Evolutionary conservation across 2,888 invertebrate genomes (phyloP), one percentile per base, ranked within the genome.

Genomic region (Mermis nigrescens): DNA sequence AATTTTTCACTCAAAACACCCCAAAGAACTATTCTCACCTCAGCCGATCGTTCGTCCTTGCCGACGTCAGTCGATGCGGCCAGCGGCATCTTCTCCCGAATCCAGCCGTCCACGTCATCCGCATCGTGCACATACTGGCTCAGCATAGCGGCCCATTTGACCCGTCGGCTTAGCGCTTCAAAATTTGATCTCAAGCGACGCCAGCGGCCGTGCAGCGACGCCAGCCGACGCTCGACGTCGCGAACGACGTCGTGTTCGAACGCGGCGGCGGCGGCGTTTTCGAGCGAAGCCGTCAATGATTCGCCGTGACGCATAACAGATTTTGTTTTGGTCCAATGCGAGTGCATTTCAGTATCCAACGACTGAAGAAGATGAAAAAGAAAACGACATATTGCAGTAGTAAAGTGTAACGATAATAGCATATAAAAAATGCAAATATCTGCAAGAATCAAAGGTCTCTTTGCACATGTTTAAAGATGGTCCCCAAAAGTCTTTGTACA

Each of bases 41-140:
- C 68, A 19, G 71, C 67, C 7, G 66, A 63, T 31, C 61, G 61
- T 58, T 67, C 66, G 58, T 71, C 71, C 48, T 82, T 82, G 1
- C 95, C 95, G 70, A 84, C 85, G 77, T 98, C 95, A 57, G 81
- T 81, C 0, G 88, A 87, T 15, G 83, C 81, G 19, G 91, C 86
- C 46, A 98, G 79, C 0, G 91, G 85, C 75, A 88, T 84, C 76
- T 90, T 91, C 74, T 95, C 95, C 66, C 87, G 86, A 77, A 94
- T 82, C 91, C 92, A 95, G 0, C 91, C 91, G 68, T 95, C 94
- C 0, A 90, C 86, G 71, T 95, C 95, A 76, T 95, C 92, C 0
- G 92, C 91, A 75, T 95, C 95, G 63, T 66, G 55, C 27, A 72
- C 68, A 64, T 72, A 71, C 79, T 91, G 91, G 72, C 89, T 88